Base-by-base conservation (phyloP, 1,140 invertebrate genomes). In the Conus betulinus region DNA sequence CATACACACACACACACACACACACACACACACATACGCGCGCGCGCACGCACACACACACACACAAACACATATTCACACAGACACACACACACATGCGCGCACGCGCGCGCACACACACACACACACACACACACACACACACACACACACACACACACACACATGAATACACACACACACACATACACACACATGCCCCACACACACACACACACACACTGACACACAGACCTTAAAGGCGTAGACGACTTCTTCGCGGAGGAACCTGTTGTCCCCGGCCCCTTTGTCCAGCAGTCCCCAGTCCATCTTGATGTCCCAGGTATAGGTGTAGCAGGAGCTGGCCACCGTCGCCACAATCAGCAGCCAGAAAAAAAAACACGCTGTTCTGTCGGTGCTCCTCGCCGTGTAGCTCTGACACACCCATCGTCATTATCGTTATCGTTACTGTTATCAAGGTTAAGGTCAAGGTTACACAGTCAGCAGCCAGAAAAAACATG, bases 281-380 rank as follows among this genome's bases (percentile, higher is more conserved):
- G 98, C 97, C 87, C 97, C 97, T 88, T 97, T 97, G 94, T 99
- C 98, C 89, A 99, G 97, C n/a, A 99, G 95, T 17, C 99, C 99
- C 99, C 99, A 99, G 96, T 99, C 99, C 98, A 99, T 98, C 95
- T 98, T 98, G 8, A 99, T 97, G 94, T 99, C 99, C 99, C 99
- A 99, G 0, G 97, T 97, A 92, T 98, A 98, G 0, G 98, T 97
- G 94, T 98, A 99, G 81, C 97, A 96, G 0, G 98, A 98, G 85
- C 97, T 98, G 1, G 98, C 94, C 13, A 98, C 94, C 53, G 97
- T 97, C 11, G 97, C 96, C 1, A 96, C 95, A 60, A 95, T 93
- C 94, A 94, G 95, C 89, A 95, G 87, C 86, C 94, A 95, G 91
- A 94, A 95, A 85, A 94, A 94, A 95, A 85, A 94, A 95, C 6